phyloP scores from a whole-genome alignment of 2,888 invertebrate genomes.

The Holacanthella duospinosa region DNA sequence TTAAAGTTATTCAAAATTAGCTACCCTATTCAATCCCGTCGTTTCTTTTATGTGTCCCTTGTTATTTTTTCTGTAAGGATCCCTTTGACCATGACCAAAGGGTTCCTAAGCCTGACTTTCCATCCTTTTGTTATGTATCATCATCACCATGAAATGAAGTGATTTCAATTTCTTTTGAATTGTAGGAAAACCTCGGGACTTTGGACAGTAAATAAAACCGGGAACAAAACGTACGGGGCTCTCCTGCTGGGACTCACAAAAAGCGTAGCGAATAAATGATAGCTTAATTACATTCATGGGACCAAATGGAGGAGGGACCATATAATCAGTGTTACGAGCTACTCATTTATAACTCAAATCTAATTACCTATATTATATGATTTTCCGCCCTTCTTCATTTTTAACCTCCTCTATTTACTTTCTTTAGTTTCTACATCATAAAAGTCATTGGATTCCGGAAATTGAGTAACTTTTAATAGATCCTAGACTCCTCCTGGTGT shows the following conservation, averaged over 20 bases:
- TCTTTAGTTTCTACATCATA: no score
- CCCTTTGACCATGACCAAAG: not conserved
- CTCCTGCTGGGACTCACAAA: slow-evolving; percentile 35
- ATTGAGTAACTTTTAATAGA: no score
- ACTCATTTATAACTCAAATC: no score
- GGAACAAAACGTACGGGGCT: slow-evolving; percentile 14
- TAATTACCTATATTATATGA: no score
- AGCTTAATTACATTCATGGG: slow-evolving; percentile 36
- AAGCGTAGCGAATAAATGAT: slow-evolving; percentile 38
- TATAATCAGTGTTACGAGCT: no score
- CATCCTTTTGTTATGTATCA: not conserved
- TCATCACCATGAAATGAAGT: slow-evolving; percentile 5
- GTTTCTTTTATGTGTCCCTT: slow-evolving; percentile 1
- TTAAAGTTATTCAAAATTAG: slow-evolving; percentile 36
- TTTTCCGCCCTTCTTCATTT: no score
- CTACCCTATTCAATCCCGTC: slow-evolving; percentile 28
- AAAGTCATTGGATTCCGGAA: no score
- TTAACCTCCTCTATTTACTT: no score
- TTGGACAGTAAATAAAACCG: slow-evolving; percentile 10
- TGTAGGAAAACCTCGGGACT: slow-evolving; percentile 6
- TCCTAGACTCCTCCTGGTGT: not conserved
- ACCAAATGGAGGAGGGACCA: not conserved
- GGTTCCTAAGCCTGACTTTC: not conserved
- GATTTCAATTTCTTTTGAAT: not conserved
- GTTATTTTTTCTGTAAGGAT: not conserved